These are phyloP conservation scores for Euspilapteryx auroguttella DNA, from an alignment of 2,888 invertebrate genomes.

Conservation along the genomic window DNA sequence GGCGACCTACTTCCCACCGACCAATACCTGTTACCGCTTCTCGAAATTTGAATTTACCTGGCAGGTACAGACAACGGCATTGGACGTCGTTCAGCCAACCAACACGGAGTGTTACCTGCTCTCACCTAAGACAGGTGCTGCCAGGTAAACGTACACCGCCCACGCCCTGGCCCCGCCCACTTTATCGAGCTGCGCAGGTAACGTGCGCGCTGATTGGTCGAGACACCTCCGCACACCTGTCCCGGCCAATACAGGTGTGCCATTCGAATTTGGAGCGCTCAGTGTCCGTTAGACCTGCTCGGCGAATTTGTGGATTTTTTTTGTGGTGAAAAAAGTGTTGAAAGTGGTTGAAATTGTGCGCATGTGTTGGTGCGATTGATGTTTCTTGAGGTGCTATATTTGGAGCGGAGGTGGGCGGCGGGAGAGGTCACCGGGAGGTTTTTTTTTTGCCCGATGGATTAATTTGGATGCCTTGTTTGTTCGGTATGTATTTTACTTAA, in stretches of 20 bases:
- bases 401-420: slow-evolving; percentile 35
- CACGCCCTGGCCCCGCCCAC: slow-evolving; percentile 29
- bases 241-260: slow-evolving; percentile 29
- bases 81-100: slow-evolving; percentile 30
- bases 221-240: slow-evolving; percentile 32
- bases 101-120: slow-evolving; percentile 20
- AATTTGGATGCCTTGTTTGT: too few species aligned
- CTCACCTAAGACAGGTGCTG: slow-evolving; percentile 13
- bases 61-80: slow-evolving; percentile 23
- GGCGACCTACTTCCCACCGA: slow-evolving; percentile 13
- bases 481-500: too few species aligned
- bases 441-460: too few species aligned
- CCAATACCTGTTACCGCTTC: slow-evolving; percentile 24
- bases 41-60: slow-evolving; percentile 16
- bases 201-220: slow-evolving; percentile 52
- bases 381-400: slow-evolving; percentile 59
- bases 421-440: slow-evolving; percentile 24
- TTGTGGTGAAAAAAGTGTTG: slow-evolving; percentile 12
- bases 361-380: slow-evolving; percentile 56
- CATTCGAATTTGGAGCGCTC: slow-evolving; percentile 13
- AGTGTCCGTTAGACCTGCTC: background rate
- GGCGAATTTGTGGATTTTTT: slow-evolving; percentile 7
- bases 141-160: slow-evolving; percentile 30
- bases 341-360: slow-evolving; percentile 31
- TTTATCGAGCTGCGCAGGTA: slow-evolving; percentile 59